These are phyloP conservation scores for Lethenteron reissneri DNA, from an alignment of 2,113 vertebrate genomes.

Conservation along the genomic window DNA sequence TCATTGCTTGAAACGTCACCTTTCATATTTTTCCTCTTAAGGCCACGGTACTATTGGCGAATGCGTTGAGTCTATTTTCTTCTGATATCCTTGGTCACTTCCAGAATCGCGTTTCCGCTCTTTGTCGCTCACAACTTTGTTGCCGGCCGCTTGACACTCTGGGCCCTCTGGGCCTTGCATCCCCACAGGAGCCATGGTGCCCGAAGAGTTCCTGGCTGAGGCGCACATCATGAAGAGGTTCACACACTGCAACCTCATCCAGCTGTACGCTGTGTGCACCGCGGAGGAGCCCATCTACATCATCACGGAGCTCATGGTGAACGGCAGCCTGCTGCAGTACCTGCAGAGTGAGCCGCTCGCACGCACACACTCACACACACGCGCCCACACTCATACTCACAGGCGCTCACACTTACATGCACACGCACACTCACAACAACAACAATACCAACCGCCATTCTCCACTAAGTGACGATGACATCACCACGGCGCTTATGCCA, in stretches of 20 bases:
- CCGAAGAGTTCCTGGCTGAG: conserved; percentile 63
- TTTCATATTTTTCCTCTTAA: too few relatives aligned
- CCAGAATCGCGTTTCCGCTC: too few relatives aligned
- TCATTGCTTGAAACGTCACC: too few relatives aligned
- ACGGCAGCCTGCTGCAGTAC: conserved; percentile 74
- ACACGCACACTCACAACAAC: background rate
- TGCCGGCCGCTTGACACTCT: too few relatives aligned
- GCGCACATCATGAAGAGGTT: conserved; percentile 86
- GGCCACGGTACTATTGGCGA: too few relatives aligned
- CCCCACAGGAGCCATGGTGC: conserved; percentile 60
- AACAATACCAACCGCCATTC: background rate
- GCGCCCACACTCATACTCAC: background rate
- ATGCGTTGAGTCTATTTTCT: too few relatives aligned
- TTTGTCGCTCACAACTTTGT: too few relatives aligned
- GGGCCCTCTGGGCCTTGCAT: background rate
- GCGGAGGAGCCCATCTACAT: conserved; percentile 84
- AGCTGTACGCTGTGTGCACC: conserved; percentile 86
- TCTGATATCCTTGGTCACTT: too few relatives aligned
- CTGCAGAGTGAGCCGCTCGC: conserved; percentile 46
- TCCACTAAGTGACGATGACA: too few relatives aligned
- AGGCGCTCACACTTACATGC: background rate
- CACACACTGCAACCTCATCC: conserved; percentile 71
- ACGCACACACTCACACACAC: background rate
- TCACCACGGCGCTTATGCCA: too few relatives aligned
- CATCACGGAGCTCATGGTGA: conserved; percentile 82